phyloP scores from a whole-genome alignment of 2,797 vertebrate species.

The Coluber constrictor region DNA sequence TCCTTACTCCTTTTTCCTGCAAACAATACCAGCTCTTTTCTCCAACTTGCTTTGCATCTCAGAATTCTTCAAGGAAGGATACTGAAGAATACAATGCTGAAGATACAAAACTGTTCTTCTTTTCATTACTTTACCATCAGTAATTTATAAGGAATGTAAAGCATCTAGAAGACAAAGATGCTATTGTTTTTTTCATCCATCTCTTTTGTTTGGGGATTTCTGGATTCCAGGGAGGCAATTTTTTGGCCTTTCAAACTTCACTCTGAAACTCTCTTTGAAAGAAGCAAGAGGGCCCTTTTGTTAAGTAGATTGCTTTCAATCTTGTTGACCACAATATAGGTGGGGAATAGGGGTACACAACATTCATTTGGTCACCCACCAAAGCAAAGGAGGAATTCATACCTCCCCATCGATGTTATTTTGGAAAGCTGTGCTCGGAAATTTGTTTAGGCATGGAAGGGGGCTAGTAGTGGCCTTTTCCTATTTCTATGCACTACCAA shows the following conservation, averaged over 20 bases:
- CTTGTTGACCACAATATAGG: neutral
- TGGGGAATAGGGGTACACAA: neutral
- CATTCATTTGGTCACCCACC: neutral
- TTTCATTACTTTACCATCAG: neutral
- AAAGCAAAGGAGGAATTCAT: neutral
- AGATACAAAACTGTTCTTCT: neutral
- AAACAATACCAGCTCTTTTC: neutral
- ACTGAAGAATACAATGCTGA: neutral
- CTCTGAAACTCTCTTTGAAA: neutral
- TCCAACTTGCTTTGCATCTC: neutral
- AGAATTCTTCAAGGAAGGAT: neutral
- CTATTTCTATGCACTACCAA: neutral
- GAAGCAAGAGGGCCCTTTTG: neutral
- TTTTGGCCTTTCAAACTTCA: neutral
- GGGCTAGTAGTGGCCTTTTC: neutral
- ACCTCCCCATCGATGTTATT: neutral
- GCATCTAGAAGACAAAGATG: neutral
- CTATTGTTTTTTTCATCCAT: neutral
- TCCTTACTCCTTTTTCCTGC: neutral
- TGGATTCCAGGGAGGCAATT: neutral
- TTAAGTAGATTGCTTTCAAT: neutral
- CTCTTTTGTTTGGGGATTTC: neutral
- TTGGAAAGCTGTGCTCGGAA: neutral
- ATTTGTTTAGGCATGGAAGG: neutral
- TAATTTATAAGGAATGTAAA: neutral